Base-by-base conservation (phyloP, 30 jellyfish, hydroid and myxozoan species). In the Hydractinia symbiolongicarpus region DNA sequence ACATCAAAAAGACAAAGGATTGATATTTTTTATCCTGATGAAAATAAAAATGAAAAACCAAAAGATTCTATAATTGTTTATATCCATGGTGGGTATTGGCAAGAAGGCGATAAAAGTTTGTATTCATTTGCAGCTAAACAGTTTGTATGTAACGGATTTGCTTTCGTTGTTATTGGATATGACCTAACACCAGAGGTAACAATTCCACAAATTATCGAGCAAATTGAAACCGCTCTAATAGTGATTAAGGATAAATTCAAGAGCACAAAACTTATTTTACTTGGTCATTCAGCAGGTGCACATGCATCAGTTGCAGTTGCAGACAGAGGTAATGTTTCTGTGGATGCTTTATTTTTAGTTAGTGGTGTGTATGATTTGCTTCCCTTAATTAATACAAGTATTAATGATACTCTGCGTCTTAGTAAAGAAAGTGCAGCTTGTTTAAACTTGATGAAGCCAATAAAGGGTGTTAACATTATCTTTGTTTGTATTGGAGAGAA, bases 31-130 rank as follows among this genome's bases (percentile, higher is more conserved):
- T 77, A 52, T 77, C 78, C 85, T 20, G 50, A 30, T 21, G 53
- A 21, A 5, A 44, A 4, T 17, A 58, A 17, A 19, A 54, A 11
- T 1, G 50, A 1, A 6, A 9, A 9, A 7, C 21, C 54, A 9
- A 30, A 58, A 0, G 17, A 19, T 71, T 58, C 80, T 7, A 60
- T 70, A 11, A n/a, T 81, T 20, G 78, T 81, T 5, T 81, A 58
- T 53, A 81, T 81, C 56, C 89, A 81, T 58, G 89, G 89, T 53
- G 89, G 89, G 53, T 67, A 67, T 72, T 81, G 89, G 89, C 84
- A 81, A 30, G 89, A 81, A 70, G 85, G 85, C 5, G 76, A 77
- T 17, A 55, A 60, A 54, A 55, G 40, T 9, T 55, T 9, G 50
- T 77, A 77, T 55, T 17, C 78, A 9, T 19, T 55, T 52, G 5